phyloP scores from a whole-genome alignment of 1,140 invertebrate genomes.

The Eupeodes corollae region DNA sequence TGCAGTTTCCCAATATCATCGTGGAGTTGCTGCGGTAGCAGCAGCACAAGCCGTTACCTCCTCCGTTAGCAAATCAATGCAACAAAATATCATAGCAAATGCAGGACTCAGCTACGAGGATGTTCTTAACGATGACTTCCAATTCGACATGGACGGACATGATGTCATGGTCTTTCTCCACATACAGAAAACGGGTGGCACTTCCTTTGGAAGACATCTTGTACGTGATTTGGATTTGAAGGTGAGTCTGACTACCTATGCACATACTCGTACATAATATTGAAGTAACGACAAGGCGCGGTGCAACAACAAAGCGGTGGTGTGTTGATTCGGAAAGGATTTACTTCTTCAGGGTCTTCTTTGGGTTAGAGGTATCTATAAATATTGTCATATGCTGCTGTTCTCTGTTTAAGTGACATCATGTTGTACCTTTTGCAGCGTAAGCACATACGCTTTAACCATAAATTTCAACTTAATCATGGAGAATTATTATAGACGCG shows the following conservation, averaged over 20 bases:
- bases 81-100: slow-evolving; percentile 37
- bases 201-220: slow-evolving; percentile 89
- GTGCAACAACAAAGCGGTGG: too few species aligned
- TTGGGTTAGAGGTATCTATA: too few species aligned
- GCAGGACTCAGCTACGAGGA: slow-evolving; percentile 65
- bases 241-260: slow-evolving; percentile 38
- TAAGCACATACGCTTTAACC: not conserved
- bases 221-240: slow-evolving; percentile 84
- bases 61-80: slow-evolving; percentile 21
- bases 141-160: slow-evolving; percentile 77
- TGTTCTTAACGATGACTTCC: slow-evolving; percentile 72
- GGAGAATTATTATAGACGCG: not conserved
- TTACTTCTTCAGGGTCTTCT: too few species aligned
- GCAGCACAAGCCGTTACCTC: not conserved
- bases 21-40: slow-evolving; percentile 12
- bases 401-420: too few species aligned
- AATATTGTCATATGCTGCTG: too few species aligned
- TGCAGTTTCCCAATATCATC: slow-evolving; percentile 10
- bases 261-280: too few species aligned
- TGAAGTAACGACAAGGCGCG: too few species aligned
- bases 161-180: slow-evolving; percentile 98
- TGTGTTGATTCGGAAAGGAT: not conserved
- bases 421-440: too few species aligned
- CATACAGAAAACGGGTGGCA: slow-evolving; percentile 85
- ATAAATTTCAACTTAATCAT: not conserved